These are phyloP conservation scores for Liopterus haemorrhoidalis DNA, from an alignment of 2,888 invertebrate species.

Conservation along the genomic window DNA sequence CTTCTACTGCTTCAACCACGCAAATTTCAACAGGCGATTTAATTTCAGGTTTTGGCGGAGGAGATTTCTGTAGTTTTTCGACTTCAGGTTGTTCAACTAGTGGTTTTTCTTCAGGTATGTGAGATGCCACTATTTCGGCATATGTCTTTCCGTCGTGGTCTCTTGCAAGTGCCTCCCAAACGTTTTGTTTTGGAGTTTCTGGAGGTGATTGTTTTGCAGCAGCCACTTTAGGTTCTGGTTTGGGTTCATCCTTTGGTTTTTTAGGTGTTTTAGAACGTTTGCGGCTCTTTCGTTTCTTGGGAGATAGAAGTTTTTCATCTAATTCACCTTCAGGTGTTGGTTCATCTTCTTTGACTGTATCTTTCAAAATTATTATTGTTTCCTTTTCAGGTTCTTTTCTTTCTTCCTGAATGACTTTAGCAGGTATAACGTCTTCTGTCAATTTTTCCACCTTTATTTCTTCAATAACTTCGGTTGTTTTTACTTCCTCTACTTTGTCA, in stretches of 20 bases:
- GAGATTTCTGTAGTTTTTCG: slow-evolving; percentile 33
- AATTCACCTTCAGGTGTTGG: slow-evolving; percentile 15
- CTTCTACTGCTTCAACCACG: slow-evolving; percentile 31
- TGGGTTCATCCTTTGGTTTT: slow-evolving; percentile 19
- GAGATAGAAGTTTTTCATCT: slow-evolving; percentile 16
- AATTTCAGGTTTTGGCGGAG: slow-evolving; percentile 33
- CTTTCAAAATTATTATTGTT: slow-evolving; percentile 26
- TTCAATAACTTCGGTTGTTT: slow-evolving; percentile 5
- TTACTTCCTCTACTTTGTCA: neutral
- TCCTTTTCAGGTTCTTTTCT: slow-evolving; percentile 24
- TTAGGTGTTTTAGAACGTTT: slow-evolving; percentile 6
- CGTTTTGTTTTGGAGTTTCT: slow-evolving; percentile 39
- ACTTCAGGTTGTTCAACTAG: slow-evolving; percentile 33
- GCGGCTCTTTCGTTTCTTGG: slow-evolving; percentile 14
- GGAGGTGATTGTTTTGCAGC: slow-evolving; percentile 9
- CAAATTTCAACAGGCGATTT: slow-evolving; percentile 28
- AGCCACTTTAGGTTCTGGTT: slow-evolving; percentile 10
- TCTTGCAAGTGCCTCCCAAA: slow-evolving; percentile 49
- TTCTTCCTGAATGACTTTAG: slow-evolving; percentile 17
- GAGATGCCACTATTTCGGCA: slow-evolving; percentile 59
- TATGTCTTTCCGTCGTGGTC: slow-evolving; percentile 61
- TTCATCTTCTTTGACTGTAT: slow-evolving; percentile 24
- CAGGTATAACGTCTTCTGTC: slow-evolving; percentile 5
- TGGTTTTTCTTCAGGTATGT: slow-evolving; percentile 37
- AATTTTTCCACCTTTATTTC: neutral